Evolutionary conservation across 1,140 invertebrate species (phyloP).

Genomic region (Musca domestica): DNA sequence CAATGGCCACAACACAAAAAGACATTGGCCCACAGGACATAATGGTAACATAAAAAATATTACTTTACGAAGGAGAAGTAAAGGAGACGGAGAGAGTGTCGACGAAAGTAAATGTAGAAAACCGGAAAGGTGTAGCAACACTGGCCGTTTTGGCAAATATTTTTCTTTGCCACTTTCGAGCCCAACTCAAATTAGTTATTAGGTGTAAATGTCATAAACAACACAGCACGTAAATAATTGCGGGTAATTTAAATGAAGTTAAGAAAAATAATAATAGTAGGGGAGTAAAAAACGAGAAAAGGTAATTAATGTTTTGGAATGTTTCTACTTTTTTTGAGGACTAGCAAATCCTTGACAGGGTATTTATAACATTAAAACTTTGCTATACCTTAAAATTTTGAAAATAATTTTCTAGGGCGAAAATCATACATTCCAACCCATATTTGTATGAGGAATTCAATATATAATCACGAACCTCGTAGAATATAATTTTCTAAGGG

Average conservation of each 20-base stretch:
- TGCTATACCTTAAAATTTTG: too few species aligned
- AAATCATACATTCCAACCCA: too few species aligned
- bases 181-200: neutral
- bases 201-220: slow-evolving; percentile 13
- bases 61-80: neutral
- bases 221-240: slow-evolving; percentile 1
- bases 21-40: neutral
- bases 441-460: too few species aligned
- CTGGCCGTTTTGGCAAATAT: neutral
- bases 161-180: neutral
- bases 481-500: too few species aligned
- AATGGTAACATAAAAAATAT: slow-evolving; percentile 3
- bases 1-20: neutral
- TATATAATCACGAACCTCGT: too few species aligned
- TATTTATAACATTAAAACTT: too few species aligned
- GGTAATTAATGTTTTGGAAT: slow-evolving; percentile 13
- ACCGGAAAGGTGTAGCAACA: slow-evolving; percentile 1
- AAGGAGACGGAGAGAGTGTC: neutral
- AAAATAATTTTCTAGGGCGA: too few species aligned
- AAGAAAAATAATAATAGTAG: slow-evolving; percentile 32
- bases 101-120: slow-evolving; percentile 1
- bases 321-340: too few species aligned
- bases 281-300: slow-evolving; percentile 29
- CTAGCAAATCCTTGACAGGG: too few species aligned
- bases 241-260: neutral